Percentiles rank a stretch among this genome's conserved stretches.
Evolutionary conservation across 2,888 invertebrate species (phyloP).

Genomic region (Anticlea derivata): DNA sequence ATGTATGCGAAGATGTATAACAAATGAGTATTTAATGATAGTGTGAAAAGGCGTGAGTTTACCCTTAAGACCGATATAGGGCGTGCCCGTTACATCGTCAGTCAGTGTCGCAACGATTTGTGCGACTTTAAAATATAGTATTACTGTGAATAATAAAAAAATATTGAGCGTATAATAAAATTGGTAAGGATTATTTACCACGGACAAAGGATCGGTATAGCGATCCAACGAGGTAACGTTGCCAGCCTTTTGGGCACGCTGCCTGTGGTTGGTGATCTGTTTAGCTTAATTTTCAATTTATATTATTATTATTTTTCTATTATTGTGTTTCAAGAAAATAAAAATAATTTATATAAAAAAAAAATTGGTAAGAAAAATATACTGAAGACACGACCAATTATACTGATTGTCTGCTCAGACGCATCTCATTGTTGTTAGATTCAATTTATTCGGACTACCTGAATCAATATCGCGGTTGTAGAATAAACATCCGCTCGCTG

Average conservation of each 20-base stretch:
- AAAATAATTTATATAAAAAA: no score
- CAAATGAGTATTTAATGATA: constrained; percentile 75
- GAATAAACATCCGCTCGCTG: constrained; percentile 74
- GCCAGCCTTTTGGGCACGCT: no score
- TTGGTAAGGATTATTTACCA: constrained; percentile 12
- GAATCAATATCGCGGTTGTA: constrained; percentile 71
- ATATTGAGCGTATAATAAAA: not conserved
- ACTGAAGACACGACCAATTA: no score
- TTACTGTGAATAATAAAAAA: not conserved
- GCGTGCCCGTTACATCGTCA: constrained; percentile 68
- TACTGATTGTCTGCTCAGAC: no score
- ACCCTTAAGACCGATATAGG: constrained; percentile 49
- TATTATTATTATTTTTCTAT: no score
- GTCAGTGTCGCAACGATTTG: constrained; percentile 48
- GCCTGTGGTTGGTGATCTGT: no score
- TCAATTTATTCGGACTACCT: constrained; percentile 79
- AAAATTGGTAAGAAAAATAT: no score
- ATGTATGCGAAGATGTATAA: constrained; percentile 61
- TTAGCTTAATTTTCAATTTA: no score
- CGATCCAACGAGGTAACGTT: no score
- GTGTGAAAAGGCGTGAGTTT: constrained; percentile 60
- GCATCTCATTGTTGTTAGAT: constrained; percentile 62
- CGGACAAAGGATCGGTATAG: no score
- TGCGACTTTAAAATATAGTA: constrained; percentile 58
- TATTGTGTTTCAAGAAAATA: no score